phyloP scores from a whole-genome alignment of 2,797 vertebrate species.

The Alectoris magna region DNA sequence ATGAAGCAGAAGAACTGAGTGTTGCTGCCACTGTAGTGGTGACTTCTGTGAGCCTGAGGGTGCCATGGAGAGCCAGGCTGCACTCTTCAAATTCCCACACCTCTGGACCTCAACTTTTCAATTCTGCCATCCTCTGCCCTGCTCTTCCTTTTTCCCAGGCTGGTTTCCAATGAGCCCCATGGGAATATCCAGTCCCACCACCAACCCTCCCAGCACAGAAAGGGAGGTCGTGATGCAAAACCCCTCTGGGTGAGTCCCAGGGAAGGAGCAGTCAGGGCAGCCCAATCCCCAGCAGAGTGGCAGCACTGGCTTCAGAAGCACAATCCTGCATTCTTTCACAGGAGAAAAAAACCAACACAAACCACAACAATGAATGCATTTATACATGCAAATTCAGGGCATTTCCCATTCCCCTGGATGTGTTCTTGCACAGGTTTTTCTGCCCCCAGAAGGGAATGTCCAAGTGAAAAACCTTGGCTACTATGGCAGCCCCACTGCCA shows the following conservation, averaged over 20 bases:
- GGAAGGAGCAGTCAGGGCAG: neutral
- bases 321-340: neutral
- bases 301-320: neutral
- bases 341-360: neutral
- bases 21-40: neutral
- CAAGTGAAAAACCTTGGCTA: neutral
- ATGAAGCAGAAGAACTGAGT: neutral
- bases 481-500: too few species aligned
- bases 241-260: neutral
- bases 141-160: neutral
- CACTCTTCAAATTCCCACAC: neutral
- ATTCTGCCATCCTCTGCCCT: neutral
- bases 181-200: fast-evolving
- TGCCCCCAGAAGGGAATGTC: fast-evolving
- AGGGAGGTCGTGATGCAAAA: neutral
- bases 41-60: neutral
- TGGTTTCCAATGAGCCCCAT: neutral
- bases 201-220: fast-evolving
- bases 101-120: neutral
- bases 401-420: neutral
- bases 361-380: too few species aligned
- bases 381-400: neutral
- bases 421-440: neutral
- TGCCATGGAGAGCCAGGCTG: neutral
- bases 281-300: neutral